Conservation (phyloP, 2,888 invertebrate species). For the Ormyrus nitidulus region DNA sequence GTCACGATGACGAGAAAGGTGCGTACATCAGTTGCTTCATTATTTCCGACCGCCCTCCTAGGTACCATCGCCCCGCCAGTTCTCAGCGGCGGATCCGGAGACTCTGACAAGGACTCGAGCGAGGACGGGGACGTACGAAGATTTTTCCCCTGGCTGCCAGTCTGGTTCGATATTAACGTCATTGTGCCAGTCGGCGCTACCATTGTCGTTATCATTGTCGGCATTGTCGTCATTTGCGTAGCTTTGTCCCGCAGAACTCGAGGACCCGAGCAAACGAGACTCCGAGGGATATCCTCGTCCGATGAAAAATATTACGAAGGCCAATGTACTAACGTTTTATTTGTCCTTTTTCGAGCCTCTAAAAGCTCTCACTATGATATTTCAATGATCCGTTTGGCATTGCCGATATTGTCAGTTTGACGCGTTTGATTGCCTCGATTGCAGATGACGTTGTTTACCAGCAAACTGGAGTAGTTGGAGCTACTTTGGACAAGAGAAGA, state of each 20-base stretch:
- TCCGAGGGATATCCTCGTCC: constrained; percentile 81
- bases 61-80: constrained; percentile 89
- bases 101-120: constrained; percentile 79
- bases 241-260: constrained; percentile 87
- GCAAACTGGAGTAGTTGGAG: constrained; percentile 84
- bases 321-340: constrained; percentile 70
- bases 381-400: neutral
- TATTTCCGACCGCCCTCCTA: constrained; percentile 71
- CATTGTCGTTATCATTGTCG: constrained; percentile 92
- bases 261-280: constrained; percentile 82
- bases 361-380: neutral
- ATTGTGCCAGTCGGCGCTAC: constrained; percentile 93
- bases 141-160: constrained; percentile 86
- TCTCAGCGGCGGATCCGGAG: constrained; percentile 76
- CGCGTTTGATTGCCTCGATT: constrained; percentile 52
- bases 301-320: constrained; percentile 76
- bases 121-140: constrained; percentile 75
- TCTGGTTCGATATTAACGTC: constrained; percentile 93
- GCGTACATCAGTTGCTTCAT: constrained; percentile 72
- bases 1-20: constrained; percentile 86
- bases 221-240: constrained; percentile 92
- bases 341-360: constrained; percentile 50
- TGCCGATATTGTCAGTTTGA: neutral
- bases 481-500: constrained; percentile 89
- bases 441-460: constrained; percentile 94